Evolutionary conservation across 2,797 vertebrate genomes (phyloP).

Genomic region (Lepus oiostolus): DNA sequence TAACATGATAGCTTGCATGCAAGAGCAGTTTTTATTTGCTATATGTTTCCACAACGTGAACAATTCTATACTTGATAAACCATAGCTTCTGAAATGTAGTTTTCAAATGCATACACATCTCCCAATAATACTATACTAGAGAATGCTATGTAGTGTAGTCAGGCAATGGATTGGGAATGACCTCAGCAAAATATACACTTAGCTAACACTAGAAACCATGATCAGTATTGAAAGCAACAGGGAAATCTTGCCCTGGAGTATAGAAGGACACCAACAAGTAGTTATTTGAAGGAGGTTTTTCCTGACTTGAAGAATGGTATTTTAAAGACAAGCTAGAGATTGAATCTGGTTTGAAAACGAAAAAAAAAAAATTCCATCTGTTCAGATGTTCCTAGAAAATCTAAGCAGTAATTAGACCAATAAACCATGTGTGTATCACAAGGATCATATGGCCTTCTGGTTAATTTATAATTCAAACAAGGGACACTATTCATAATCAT

Average conservation of each 20-base stretch:
- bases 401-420: slow-evolving; percentile 42
- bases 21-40: slow-evolving; percentile 41
- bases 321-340: slow-evolving; percentile 45
- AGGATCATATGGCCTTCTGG: background rate
- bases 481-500: background rate
- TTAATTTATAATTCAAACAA: slow-evolving; percentile 63
- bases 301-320: slow-evolving; percentile 36
- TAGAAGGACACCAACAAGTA: background rate
- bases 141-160: background rate
- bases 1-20: slow-evolving; percentile 49
- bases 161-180: slow-evolving; percentile 29
- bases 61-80: slow-evolving; percentile 25
- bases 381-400: background rate
- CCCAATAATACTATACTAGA: slow-evolving; percentile 47
- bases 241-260: background rate
- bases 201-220: background rate
- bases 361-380: slow-evolving; percentile 1
- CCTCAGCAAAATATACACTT: background rate
- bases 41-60: slow-evolving; percentile 28
- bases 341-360: slow-evolving; percentile 20
- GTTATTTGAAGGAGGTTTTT: slow-evolving; percentile 36
- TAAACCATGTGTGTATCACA: slow-evolving; percentile 7
- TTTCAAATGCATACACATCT: slow-evolving; percentile 48
- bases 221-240: slow-evolving; percentile 44
- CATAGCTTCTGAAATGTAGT: slow-evolving; percentile 42